Base-by-base conservation (phyloP, 2,113 vertebrate species). In the Pterophyllum scalare region DNA sequence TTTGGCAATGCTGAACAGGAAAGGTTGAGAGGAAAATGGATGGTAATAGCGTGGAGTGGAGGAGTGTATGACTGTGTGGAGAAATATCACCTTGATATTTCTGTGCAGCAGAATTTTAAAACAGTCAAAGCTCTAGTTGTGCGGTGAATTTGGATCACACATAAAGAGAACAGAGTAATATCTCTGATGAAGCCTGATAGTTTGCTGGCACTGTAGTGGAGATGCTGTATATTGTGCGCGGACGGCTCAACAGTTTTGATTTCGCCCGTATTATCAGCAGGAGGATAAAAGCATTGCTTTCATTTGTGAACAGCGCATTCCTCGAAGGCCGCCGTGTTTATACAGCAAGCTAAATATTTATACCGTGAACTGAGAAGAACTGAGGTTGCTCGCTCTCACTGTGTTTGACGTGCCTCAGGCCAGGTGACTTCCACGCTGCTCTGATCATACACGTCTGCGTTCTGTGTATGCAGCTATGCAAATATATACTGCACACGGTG, bases 281-380 rank as follows among this genome's bases (percentile, higher is more conserved):
- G 28, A 8, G 49, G 75, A 77, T 80, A 80, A 87, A 89, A 87
- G 78, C 60, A 3, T 4, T 0, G 54, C 65, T 59, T 76, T 74
- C 61, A 7, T 26, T 58, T 33, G 35, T 58, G 82, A 77, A 60
- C 82, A 8, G 56, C 62, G 82, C 82, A 86, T 91, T 91, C 80
- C 81, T 87, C 17, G 64, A 86, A 79, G 13, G 75, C 79, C 31
- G 54, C 40, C 40, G 67, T 94, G 93, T 94, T 95, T 93, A 93
- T 58, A 60, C 82, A 56, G 75, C 24, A 33, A 75, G 52, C 80
- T 88, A 95, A 95, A 95, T 93, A 93, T 95, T 95, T 95, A 91
- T 24, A 60, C 28, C 83, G 33, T 2, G 62, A 88, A 77, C 76
- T 13, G 56, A 85, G 81, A 88, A 87, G 84, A 91, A 85, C 46